Evolutionary conservation across 2,113 vertebrate genomes (phyloP).

Genomic region (Phalacrocorax carbo): DNA sequence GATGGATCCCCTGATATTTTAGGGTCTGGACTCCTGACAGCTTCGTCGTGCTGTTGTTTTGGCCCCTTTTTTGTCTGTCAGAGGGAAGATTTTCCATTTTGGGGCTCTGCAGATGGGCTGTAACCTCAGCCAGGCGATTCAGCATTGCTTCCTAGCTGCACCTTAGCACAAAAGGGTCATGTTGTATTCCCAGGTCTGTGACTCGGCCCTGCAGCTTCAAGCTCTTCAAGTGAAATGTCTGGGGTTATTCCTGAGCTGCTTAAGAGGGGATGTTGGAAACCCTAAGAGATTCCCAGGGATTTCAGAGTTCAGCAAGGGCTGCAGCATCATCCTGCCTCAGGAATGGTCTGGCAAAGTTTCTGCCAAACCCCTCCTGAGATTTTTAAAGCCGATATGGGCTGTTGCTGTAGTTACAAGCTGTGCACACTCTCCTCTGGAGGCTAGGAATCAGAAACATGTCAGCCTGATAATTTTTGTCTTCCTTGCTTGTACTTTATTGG

Average conservation of each 20-base stretch:
- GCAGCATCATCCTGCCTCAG: neutral
- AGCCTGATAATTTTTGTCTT: neutral
- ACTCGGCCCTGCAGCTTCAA: neutral
- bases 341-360: neutral
- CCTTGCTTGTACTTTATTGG: neutral
- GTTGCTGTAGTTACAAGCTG: neutral
- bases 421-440: neutral
- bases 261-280: neutral
- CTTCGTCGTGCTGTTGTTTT: neutral
- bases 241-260: neutral
- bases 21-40: neutral
- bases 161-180: rapidly evolving
- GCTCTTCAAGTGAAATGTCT: neutral
- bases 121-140: neutral
- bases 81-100: neutral
- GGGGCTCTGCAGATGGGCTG: neutral
- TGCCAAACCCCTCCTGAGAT: neutral
- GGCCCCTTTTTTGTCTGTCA: neutral
- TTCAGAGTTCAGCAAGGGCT: neutral
- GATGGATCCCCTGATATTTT: neutral
- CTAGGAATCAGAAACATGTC: neutral
- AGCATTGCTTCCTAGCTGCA: rapidly evolving
- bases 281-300: neutral
- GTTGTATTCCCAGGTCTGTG: neutral
- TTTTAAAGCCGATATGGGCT: neutral